Percentiles rank a stretch among this genome's conserved stretches.
Evolutionary conservation across 2,797 vertebrate species (phyloP).

Genomic region (Potorous gilbertii): DNA sequence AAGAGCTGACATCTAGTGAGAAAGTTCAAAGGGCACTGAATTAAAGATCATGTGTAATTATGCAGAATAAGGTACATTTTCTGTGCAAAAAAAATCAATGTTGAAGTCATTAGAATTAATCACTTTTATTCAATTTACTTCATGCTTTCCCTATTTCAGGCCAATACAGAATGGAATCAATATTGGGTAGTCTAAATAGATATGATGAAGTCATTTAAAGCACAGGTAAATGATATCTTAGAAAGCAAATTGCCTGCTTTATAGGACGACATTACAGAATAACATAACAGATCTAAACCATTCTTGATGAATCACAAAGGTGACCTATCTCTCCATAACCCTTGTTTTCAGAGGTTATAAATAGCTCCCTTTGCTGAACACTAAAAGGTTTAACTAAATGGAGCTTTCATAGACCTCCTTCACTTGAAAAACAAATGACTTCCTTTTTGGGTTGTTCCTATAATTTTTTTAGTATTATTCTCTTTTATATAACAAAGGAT

Average conservation of each 20-base stretch:
- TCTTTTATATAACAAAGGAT: not conserved
- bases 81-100: constrained; percentile 7
- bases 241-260: constrained; percentile 45
- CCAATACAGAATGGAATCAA: not conserved
- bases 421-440: constrained; percentile 12
- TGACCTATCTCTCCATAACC: not conserved
- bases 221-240: constrained; percentile 27
- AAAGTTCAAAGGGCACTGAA: not conserved
- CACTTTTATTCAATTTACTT: not conserved
- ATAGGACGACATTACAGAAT: constrained; percentile 7
- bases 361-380: constrained; percentile 17
- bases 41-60: not conserved
- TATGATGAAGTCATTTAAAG: constrained; percentile 26
- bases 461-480: constrained; percentile 6
- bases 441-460: constrained; percentile 23
- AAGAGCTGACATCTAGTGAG: not conserved
- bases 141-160: not conserved
- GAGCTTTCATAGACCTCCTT: constrained; percentile 26
- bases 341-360: constrained; percentile 26
- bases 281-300: constrained; percentile 45
- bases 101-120: constrained; percentile 23
- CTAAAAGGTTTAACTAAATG: constrained; percentile 33
- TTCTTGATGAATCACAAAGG: constrained; percentile 38
- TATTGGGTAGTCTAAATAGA: constrained; percentile 31
- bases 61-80: not conserved